A percentile compares a stretch with the other conserved stretches of the same genome.
Conservation (phyloP, 2,113 vertebrate species). For the Clarias batrachus region DNA sequence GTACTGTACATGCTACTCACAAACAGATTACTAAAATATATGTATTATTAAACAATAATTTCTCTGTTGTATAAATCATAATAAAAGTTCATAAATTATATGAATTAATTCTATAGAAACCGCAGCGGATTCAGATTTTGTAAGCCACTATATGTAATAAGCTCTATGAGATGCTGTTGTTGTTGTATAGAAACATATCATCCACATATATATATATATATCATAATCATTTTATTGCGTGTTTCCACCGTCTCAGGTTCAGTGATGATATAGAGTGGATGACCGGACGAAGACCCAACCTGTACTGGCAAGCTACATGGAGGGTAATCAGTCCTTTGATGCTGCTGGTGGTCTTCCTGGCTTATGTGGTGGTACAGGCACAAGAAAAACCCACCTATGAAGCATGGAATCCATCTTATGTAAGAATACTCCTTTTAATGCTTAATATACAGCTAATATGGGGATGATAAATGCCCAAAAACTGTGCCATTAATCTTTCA, state of each 20-base stretch:
- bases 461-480: neutral
- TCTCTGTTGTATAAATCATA: neutral
- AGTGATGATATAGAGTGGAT: constrained; percentile 81
- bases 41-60: neutral
- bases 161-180: neutral
- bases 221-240: neutral
- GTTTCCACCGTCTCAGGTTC: constrained; percentile 71
- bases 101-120: neutral
- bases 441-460: neutral
- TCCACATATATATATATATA: no score
- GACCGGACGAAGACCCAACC: constrained; percentile 76
- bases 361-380: constrained; percentile 72
- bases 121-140: neutral
- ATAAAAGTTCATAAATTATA: neutral
- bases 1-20: neutral
- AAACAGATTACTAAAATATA: neutral
- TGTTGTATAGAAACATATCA: neutral
- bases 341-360: constrained; percentile 74
- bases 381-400: constrained; percentile 65
- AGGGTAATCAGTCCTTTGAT: constrained; percentile 79
- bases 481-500: neutral
- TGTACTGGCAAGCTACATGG: constrained; percentile 84
- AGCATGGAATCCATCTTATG: constrained; percentile 82
- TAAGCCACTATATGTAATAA: neutral
- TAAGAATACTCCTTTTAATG: constrained; percentile 59